These are phyloP conservation scores for Peromyscus leucopus DNA, from an alignment of 2,113 vertebrate species.

Conservation along the genomic window DNA sequence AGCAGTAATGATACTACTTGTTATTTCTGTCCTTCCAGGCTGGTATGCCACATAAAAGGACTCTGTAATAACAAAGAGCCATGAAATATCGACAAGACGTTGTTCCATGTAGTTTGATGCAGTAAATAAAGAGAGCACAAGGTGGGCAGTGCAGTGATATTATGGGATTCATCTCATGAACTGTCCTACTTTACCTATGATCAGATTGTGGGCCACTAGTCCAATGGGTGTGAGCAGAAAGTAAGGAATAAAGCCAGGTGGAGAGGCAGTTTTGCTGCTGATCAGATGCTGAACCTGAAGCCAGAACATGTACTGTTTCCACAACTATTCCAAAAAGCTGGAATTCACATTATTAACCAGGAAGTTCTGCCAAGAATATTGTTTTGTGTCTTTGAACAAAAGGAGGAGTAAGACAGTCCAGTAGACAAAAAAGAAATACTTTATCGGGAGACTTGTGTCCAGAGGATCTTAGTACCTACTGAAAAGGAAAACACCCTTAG, in stretches of 20 bases:
- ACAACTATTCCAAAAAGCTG: neutral
- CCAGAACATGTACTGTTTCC: neutral
- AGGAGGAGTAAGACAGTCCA: neutral
- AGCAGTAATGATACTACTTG: neutral
- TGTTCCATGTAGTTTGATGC: neutral
- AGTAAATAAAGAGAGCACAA: neutral
- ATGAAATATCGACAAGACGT: neutral
- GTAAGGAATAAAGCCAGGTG: neutral
- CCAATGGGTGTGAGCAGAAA: neutral
- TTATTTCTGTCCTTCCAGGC: neutral
- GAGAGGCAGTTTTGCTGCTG: neutral
- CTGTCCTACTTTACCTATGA: neutral
- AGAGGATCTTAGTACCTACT: neutral
- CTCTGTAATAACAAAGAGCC: neutral
- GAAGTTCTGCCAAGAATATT: neutral
- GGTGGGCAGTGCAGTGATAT: neutral
- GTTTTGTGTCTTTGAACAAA: neutral
- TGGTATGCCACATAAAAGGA: neutral
- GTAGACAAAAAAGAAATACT: neutral
- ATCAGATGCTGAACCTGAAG: conserved; percentile 53
- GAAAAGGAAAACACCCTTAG: neutral
- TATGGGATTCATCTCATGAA: neutral
- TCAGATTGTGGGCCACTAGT: neutral
- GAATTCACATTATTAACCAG: conserved; percentile 55
- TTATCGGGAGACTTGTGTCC: neutral